phyloP scores from a whole-genome alignment of 1,140 invertebrate species.

The Akabosia matsudoensis region DNA sequence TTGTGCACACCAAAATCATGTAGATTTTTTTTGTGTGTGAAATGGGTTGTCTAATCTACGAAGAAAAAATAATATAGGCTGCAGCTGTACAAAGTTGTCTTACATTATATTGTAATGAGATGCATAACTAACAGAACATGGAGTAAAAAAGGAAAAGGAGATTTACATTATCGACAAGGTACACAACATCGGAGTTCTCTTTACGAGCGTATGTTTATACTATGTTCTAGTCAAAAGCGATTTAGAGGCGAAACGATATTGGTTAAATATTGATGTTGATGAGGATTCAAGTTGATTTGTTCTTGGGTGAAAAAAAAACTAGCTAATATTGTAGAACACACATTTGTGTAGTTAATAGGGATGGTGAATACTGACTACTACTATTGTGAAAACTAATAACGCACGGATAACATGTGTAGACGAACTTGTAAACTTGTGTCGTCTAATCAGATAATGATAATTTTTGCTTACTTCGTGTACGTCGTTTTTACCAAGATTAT shows the following conservation, averaged over 20 bases:
- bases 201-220: too few relatives aligned
- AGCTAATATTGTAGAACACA: too few relatives aligned
- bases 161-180: not conserved
- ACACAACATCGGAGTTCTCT: too few relatives aligned
- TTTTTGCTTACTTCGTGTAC: not conserved
- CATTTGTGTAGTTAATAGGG: too few relatives aligned
- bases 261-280: not conserved
- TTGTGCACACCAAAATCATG: not conserved
- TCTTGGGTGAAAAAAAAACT: too few relatives aligned
- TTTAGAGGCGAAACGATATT: not conserved
- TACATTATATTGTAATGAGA: not conserved
- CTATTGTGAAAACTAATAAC: not conserved
- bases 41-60: not conserved
- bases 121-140: not conserved
- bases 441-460: not conserved
- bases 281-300: not conserved
- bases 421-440: not conserved
- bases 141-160: too few relatives aligned
- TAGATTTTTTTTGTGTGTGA: not conserved
- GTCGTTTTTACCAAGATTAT: too few relatives aligned
- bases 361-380: too few relatives aligned
- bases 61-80: not conserved
- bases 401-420: not conserved
- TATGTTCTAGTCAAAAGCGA: too few relatives aligned
- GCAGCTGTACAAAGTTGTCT: too few relatives aligned